Base-by-base conservation (phyloP, 2,797 vertebrate species). In the Momotus momota region DNA sequence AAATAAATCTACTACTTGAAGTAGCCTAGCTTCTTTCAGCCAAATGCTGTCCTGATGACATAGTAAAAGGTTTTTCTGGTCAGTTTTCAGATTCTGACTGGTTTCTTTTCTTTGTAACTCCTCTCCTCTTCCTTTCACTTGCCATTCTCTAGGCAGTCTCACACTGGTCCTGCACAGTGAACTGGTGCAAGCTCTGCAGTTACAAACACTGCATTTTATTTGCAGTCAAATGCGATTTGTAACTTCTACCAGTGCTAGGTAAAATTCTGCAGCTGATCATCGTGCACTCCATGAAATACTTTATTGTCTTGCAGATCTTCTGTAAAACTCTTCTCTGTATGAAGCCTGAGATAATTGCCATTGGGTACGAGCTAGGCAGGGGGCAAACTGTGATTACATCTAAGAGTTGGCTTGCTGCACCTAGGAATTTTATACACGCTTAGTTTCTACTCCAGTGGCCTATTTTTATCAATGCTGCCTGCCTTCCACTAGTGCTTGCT, bases 371-470 rank as follows among this genome's bases (percentile, higher is more conserved):
- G 81, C 83, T 7, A 85, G 78, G 78, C 95, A 80, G 93, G 91
- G 82, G 90, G 91, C 82, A 90, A 88, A 48, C 51, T 84, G 91
- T 93, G 90, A 96, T 94, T 94, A 80, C 83, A 90, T 75, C 85
- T 67, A 18, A 49, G 58, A 81, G 26, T 31, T 94, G 95, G 88
- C 82, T 81, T 84, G 57, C 86, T 86, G 60, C 87, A 86, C 80
- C 80, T 69, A 67, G 74, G 25, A 48, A 55, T 93, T 90, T 67
- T 58, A 43, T 48, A 20, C 51, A 40, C 0, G 0, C 45, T 46
- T 81, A 38, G 18, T 75, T 88, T 38, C 18, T 84, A n/a, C 45
- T 82, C 71, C 2, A 1, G 2, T 81, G 81, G 81, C 83, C 91
- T 89, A 51, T 73, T 92, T 95, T 77, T 60, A 35, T 69, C 58